Conservation (phyloP, 2,797 vertebrate genomes). For the Delichon dasypus region DNA sequence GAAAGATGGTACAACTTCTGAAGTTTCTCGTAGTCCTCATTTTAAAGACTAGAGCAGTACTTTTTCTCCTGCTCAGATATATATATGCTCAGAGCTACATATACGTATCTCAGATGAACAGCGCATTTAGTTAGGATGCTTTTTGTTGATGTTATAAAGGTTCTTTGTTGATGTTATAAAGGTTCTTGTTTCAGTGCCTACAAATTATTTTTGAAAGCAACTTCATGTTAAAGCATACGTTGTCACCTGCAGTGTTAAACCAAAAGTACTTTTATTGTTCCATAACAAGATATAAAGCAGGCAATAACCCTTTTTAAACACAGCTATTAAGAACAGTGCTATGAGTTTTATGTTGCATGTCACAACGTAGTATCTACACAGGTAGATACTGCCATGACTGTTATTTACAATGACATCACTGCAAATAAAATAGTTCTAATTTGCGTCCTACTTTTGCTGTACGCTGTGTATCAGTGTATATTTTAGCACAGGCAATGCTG, state of each 20-base stretch:
- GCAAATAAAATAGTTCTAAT: neutral
- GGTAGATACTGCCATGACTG: neutral
- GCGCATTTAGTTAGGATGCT: neutral
- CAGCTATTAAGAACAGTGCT: neutral
- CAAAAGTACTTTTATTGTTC: neutral
- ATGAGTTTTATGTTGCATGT: neutral
- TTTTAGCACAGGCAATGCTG: neutral
- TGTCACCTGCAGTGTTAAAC: neutral
- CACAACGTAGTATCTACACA: neutral
- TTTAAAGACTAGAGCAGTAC: neutral
- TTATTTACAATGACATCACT: neutral
- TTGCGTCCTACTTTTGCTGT: neutral
- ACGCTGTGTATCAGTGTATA: rapidly evolving
- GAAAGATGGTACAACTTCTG: neutral
- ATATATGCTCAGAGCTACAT: neutral
- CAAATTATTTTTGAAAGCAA: neutral
- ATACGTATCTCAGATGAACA: neutral
- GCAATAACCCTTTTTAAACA: neutral
- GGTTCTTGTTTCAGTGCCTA: neutral
- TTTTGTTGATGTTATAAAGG: neutral
- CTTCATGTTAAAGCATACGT: rapidly evolving
- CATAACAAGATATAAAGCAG: neutral
- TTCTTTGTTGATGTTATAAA: neutral
- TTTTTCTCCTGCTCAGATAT: neutral
- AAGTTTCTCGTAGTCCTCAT: neutral